Evolutionary conservation across 2,888 invertebrate genomes (phyloP).

Genomic region (Eupithecia inturbata): DNA sequence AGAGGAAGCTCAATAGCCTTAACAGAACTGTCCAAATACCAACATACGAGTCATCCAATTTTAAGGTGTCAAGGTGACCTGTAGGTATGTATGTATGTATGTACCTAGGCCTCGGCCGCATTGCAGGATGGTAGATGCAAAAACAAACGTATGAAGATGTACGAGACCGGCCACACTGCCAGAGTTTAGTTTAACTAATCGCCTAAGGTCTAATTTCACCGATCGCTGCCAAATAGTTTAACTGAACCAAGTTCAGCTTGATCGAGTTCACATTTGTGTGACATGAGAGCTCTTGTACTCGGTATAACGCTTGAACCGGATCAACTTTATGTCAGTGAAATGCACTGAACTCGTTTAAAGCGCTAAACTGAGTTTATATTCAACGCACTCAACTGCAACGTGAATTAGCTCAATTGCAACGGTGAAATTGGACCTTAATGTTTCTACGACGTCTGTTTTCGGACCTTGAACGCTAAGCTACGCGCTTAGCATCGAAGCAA

Average conservation of each 20-base stretch:
- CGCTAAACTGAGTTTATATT: too few relatives aligned
- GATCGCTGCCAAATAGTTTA: too few relatives aligned
- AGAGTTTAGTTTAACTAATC: neutral
- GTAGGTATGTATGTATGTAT: neutral
- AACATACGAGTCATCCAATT: conserved; percentile 1
- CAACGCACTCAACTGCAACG: too few relatives aligned
- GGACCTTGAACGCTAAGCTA: neutral
- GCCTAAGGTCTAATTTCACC: too few relatives aligned
- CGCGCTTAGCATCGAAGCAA: neutral
- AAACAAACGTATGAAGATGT: neutral
- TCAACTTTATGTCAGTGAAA: too few relatives aligned
- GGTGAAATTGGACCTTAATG: too few relatives aligned
- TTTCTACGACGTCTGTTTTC: neutral
- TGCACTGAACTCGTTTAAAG: too few relatives aligned
- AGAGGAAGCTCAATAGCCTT: conserved; percentile 3
- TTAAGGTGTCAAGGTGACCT: neutral
- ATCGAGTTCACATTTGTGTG: too few relatives aligned
- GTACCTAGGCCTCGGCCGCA: neutral
- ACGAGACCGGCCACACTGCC: neutral
- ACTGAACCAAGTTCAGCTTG: too few relatives aligned
- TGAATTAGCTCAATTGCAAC: too few relatives aligned
- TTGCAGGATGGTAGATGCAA: neutral
- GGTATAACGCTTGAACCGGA: too few relatives aligned
- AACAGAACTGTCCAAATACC: neutral
- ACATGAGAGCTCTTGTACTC: too few relatives aligned